These are phyloP conservation scores for Rallus crepitans DNA, from an alignment of 2,797 vertebrate genomes.

Conservation along the genomic window DNA sequence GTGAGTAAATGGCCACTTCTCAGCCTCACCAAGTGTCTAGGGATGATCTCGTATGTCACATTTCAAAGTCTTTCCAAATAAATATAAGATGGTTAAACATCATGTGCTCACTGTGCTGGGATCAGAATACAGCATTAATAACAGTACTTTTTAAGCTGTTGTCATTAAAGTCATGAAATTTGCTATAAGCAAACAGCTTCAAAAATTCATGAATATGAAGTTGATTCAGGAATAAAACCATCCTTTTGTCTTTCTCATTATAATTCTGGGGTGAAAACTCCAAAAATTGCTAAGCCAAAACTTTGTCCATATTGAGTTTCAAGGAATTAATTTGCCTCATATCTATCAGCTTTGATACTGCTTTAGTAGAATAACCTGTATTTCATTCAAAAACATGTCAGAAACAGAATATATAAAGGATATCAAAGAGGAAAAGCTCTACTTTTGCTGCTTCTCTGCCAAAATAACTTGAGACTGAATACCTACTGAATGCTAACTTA, in stretches of 20 bases:
- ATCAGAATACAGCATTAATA: background rate
- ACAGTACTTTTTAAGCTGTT: background rate
- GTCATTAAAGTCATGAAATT: background rate
- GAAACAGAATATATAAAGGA: background rate
- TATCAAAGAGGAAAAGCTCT: background rate
- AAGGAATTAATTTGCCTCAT: background rate
- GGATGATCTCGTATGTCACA: background rate
- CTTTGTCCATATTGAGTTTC: background rate
- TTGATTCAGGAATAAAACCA: background rate
- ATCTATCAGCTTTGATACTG: background rate
- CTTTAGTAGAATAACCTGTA: background rate
- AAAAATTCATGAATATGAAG: background rate
- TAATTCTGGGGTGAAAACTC: background rate
- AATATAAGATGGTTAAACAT: background rate
- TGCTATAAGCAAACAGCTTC: background rate
- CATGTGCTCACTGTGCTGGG: background rate
- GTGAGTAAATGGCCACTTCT: conserved; percentile 21
- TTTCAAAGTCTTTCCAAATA: background rate
- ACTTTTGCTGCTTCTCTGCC: background rate
- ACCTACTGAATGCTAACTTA: background rate
- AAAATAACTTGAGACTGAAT: background rate
- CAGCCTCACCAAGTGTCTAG: background rate
- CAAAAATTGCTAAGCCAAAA: background rate
- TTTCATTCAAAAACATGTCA: background rate
- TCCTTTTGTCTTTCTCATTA: background rate